Conservation (phyloP, 2,797 vertebrate species). For the Oryzias sinensis region DNA sequence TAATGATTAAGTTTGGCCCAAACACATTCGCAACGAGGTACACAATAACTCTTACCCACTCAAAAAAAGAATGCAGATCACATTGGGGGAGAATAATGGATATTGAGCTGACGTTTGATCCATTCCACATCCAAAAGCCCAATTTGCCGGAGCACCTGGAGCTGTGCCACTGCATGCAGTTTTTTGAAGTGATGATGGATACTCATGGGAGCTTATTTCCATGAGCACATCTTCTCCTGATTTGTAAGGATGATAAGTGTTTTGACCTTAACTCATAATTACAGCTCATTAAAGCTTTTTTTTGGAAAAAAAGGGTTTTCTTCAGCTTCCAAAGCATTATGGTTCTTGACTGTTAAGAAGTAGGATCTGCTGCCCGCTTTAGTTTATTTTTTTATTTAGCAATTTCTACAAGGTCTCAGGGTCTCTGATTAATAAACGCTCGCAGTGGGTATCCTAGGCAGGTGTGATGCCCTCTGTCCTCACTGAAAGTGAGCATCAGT, state of each 20-base stretch:
- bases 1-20: slow-evolving; percentile 96
- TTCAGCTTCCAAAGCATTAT: slow-evolving; percentile 40
- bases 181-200: slow-evolving; percentile 90
- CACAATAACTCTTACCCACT: slow-evolving; percentile 68
- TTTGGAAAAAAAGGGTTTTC: slow-evolving; percentile 46
- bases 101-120: slow-evolving; percentile 97
- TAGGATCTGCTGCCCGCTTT: slow-evolving; percentile 31
- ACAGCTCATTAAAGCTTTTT: slow-evolving; percentile 70
- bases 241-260: slow-evolving; percentile 76
- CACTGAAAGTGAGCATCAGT: slow-evolving; percentile 51
- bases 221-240: slow-evolving; percentile 66
- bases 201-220: slow-evolving; percentile 81
- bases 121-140: slow-evolving; percentile 90
- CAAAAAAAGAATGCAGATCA: slow-evolving; percentile 72
- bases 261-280: slow-evolving; percentile 77
- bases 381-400: slow-evolving; percentile 48
- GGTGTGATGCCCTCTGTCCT: slow-evolving; percentile 68
- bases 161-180: slow-evolving; percentile 82
- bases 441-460: slow-evolving; percentile 65
- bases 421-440: slow-evolving; percentile 86
- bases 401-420: slow-evolving; percentile 74
- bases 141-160: slow-evolving; percentile 96
- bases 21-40: slow-evolving; percentile 71
- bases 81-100: slow-evolving; percentile 95
- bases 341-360: slow-evolving; percentile 48